These are phyloP conservation scores for Linepithema humile DNA, from an alignment of 1,140 invertebrate genomes.

Conservation along the genomic window DNA sequence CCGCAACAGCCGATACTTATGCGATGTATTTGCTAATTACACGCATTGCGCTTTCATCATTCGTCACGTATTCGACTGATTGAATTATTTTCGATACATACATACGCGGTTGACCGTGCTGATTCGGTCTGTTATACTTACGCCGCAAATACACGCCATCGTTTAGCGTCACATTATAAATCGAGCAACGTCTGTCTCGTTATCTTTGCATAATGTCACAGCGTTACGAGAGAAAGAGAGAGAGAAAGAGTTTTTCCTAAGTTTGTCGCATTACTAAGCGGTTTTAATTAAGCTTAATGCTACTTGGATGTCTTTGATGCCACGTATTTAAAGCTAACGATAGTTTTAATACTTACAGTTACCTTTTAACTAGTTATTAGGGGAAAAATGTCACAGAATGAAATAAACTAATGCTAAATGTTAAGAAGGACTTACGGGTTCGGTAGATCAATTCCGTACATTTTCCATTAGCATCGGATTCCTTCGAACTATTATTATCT, in stretches of 20 bases:
- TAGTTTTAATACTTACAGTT: slow-evolving; percentile 24
- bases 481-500: neutral
- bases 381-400: neutral
- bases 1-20: slow-evolving; percentile 26
- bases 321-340: neutral
- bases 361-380: neutral
- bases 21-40: slow-evolving; percentile 55
- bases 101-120: slow-evolving; percentile 21
- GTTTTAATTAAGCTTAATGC: slow-evolving; percentile 7
- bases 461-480: slow-evolving; percentile 22
- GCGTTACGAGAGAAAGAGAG: neutral
- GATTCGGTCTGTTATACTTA: slow-evolving; percentile 17
- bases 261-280: neutral
- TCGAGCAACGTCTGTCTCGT: neutral
- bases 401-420: neutral
- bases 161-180: slow-evolving; percentile 30
- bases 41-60: slow-evolving; percentile 44
- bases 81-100: slow-evolving; percentile 49
- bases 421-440: neutral
- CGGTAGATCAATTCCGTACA: neutral
- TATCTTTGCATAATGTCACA: neutral
- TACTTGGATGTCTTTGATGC: neutral
- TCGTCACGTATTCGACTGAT: slow-evolving; percentile 36
- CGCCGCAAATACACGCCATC: slow-evolving; percentile 7
- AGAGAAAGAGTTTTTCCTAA: neutral